These are phyloP conservation scores for Drosophila arawakana DNA, from an alignment of 1,140 invertebrate species.

Conservation along the genomic window DNA sequence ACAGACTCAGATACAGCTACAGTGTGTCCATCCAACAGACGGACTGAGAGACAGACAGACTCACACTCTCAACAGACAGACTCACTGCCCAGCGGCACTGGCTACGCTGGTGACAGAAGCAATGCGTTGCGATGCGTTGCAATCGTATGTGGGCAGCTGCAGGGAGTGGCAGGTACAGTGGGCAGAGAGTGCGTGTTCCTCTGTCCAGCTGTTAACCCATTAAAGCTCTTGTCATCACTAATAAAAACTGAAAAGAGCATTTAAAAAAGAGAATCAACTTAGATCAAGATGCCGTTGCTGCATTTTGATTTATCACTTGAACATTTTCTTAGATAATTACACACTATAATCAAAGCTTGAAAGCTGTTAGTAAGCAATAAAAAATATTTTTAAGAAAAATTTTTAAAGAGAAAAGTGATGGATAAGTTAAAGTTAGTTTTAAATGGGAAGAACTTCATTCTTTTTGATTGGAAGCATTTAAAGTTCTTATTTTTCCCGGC, in stretches of 20 bases:
- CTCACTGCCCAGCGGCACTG: constrained; percentile 25
- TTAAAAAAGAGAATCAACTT: too few species aligned
- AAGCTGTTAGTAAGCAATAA: constrained; percentile 6
- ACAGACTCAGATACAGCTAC: background rate
- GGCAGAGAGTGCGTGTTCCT: constrained; percentile 5
- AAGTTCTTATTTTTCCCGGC: too few species aligned
- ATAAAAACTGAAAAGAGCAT: constrained; percentile 3
- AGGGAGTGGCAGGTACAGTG: background rate
- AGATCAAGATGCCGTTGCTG: constrained; percentile 5
- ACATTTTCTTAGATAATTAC: constrained; percentile 17
- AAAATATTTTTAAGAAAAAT: background rate
- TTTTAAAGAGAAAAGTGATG: background rate
- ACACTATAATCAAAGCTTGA: background rate
- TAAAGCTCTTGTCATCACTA: constrained; percentile 38
- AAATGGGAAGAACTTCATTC: too few species aligned
- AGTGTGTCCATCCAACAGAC: constrained; percentile 1
- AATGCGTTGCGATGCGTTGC: constrained; percentile 18
- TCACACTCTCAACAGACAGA: constrained; percentile 7
- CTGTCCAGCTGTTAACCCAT: constrained; percentile 33
- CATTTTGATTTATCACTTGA: constrained; percentile 25
- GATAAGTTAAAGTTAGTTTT: background rate
- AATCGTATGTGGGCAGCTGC: constrained; percentile 35
- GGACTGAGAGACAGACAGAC: background rate
- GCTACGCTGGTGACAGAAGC: constrained; percentile 39
- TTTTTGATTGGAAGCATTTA: too few species aligned